Conservation (phyloP, 2,113 vertebrate species). For the Talpa occidentalis region DNA sequence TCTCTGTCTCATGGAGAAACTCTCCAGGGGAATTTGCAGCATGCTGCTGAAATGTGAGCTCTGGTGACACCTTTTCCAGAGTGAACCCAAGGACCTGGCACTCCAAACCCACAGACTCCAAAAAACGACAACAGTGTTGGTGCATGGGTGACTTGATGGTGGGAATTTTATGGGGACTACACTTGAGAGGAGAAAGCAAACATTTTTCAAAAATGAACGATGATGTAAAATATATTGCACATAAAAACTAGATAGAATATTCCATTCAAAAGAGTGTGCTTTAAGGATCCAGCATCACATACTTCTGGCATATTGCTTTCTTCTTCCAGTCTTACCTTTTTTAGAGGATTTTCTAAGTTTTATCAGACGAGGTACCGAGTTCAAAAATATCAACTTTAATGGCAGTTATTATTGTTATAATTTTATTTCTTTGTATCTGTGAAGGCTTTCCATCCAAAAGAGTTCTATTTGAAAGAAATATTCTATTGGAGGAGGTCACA, state of each 20-base stretch:
- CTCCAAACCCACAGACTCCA: too few species aligned
- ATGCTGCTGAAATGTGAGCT: too few species aligned
- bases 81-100: too few species aligned
- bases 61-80: too few species aligned
- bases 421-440: not conserved
- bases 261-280: not conserved
- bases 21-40: too few species aligned
- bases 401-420: not conserved
- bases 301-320: not conserved
- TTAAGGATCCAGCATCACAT: not conserved
- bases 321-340: not conserved
- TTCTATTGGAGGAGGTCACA: not conserved
- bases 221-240: too few species aligned
- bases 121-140: too few species aligned
- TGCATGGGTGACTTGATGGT: too few species aligned
- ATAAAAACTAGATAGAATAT: not conserved
- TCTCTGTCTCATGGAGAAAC: too few species aligned
- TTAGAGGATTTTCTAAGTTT: not conserved
- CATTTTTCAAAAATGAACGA: too few species aligned
- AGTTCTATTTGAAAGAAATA: slow-evolving; percentile 14
- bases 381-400: slow-evolving; percentile 41
- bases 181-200: too few species aligned
- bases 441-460: not conserved
- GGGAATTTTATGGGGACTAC: too few species aligned
- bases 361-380: not conserved